phyloP scores from a whole-genome alignment of 2,888 invertebrate genomes.

The Frankliniella fusca region DNA sequence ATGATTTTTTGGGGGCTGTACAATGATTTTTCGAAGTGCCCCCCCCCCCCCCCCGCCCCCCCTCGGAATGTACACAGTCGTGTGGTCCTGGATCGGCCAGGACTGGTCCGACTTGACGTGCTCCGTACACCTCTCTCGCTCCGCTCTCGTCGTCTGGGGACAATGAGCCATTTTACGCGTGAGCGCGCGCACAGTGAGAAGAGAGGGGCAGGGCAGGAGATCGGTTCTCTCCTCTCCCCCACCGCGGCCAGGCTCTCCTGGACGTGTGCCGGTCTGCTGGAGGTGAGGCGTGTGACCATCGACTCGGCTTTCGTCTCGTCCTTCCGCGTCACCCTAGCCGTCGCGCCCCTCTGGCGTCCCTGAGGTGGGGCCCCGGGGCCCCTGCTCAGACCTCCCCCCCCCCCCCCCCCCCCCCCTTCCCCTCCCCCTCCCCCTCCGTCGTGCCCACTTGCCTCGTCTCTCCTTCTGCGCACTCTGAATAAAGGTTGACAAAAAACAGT shows the following conservation, averaged over 20 bases:
- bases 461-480: too few relatives aligned
- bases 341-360: background rate
- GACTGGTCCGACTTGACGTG: background rate
- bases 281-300: background rate
- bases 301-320: background rate
- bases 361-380: background rate
- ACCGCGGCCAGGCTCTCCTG: background rate
- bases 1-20: too few relatives aligned
- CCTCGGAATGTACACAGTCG: too few relatives aligned
- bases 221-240: background rate
- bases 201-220: background rate
- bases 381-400: background rate
- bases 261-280: background rate
- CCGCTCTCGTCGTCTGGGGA: background rate
- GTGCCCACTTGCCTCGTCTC: too few relatives aligned
- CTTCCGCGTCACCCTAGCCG: background rate
- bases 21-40: too few relatives aligned
- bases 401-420: background rate
- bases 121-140: background rate
- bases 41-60: too few relatives aligned
- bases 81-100: background rate
- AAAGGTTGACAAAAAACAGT: too few relatives aligned
- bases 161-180: slow-evolving; percentile 10
- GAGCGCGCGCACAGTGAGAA: background rate
- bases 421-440: background rate